Percentiles rank a stretch among this genome's conserved stretches.
Conservation (phyloP, 2,888 invertebrate genomes). For the Tinea pellionella region DNA sequence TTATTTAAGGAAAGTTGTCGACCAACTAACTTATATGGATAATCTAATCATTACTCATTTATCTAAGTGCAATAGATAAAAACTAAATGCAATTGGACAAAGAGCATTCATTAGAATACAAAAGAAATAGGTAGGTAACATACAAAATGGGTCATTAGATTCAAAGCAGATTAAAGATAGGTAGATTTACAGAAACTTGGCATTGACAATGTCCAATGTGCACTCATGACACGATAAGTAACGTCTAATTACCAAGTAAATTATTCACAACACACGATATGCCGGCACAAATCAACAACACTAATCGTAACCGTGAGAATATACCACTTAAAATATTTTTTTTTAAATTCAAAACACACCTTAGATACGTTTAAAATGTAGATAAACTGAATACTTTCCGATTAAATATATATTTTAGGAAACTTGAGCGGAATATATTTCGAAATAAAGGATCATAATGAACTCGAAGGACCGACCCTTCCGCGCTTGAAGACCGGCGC, state of each 20-base stretch:
- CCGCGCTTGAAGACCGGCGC: slow-evolving; percentile 42
- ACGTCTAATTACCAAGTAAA: slow-evolving; percentile 38
- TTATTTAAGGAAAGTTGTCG: slow-evolving; percentile 1
- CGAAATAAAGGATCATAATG: not conserved
- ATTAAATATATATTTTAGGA: not conserved
- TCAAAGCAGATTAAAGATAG: not conserved
- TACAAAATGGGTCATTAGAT: not conserved
- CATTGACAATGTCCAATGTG: slow-evolving; percentile 39
- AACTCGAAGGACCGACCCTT: slow-evolving; percentile 29
- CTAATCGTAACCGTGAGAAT: not conserved
- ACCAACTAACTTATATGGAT: not conserved
- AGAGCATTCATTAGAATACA: not conserved
- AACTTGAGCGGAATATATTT: not conserved
- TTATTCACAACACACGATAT: slow-evolving; percentile 23
- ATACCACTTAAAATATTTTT: slow-evolving; percentile 10
- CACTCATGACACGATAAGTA: not conserved
- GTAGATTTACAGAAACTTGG: slow-evolving; percentile 32
- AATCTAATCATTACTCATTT: not conserved
- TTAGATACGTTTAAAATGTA: not conserved
- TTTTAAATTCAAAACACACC: not conserved
- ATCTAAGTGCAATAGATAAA: not conserved
- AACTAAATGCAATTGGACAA: not conserved
- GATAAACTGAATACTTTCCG: not conserved
- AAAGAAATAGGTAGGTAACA: not conserved
- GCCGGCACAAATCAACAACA: slow-evolving; percentile 21